phyloP scores from a whole-genome alignment of 92 coral and sea anemone genomes.

The Ricordea florida region DNA sequence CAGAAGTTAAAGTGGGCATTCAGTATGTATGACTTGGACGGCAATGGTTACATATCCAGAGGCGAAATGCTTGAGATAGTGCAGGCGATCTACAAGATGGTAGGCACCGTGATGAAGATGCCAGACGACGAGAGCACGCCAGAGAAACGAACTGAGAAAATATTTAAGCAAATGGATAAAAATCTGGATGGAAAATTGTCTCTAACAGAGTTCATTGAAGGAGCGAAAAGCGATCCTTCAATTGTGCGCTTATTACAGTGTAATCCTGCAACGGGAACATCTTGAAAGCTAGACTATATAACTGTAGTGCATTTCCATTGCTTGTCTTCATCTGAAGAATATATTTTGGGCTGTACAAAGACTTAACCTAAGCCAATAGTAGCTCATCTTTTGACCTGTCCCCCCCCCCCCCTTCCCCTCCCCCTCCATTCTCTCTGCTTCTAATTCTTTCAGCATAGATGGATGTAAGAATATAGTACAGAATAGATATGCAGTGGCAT shows the following conservation, averaged over 20 bases:
- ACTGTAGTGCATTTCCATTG: no score
- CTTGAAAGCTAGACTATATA: no score
- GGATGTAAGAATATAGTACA: no score
- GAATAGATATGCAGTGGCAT: no score
- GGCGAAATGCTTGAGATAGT: conserved; percentile 97
- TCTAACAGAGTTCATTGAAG: conserved; percentile 95
- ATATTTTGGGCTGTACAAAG: no score
- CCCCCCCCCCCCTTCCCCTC: no score
- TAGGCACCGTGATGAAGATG: conserved; percentile 97
- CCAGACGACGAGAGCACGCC: conserved; percentile 99
- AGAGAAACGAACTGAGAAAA: conserved; percentile 95
- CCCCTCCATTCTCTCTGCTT: no score
- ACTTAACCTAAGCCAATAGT: no score
- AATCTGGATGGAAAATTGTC: conserved; percentile 95
- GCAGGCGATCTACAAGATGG: conserved; percentile 97
- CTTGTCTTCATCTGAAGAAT: no score
- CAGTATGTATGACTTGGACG: conserved; percentile 96
- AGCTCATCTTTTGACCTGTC: no score
- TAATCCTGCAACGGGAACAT: conserved; percentile 67
- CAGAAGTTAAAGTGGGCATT: conserved; percentile 99
- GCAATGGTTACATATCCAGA: conserved; percentile 89
- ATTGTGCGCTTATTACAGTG: conserved; percentile 96
- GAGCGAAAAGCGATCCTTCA: conserved; percentile 98
- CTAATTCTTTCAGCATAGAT: no score
- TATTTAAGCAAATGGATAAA: conserved; percentile 96